Evolutionary conservation across 2,888 invertebrate genomes (phyloP), one percentile per base, ranked within the genome.

Genomic region (Melinaea marsaeus): DNA sequence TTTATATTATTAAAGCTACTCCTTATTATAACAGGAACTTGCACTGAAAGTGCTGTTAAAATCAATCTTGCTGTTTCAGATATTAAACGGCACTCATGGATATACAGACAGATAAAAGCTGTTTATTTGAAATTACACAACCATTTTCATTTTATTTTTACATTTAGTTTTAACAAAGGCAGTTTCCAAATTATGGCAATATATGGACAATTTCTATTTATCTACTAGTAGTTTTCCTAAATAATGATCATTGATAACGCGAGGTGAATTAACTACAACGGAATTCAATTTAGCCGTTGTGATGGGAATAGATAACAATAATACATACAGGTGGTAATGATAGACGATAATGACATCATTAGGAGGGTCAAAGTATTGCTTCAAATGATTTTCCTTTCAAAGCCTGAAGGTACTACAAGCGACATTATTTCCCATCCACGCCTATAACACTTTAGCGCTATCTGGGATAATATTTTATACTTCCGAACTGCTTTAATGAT

Each of bases 261-360:
- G 11, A 51, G 22, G 32, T 51, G 11, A 42, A 42, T 9, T 32
- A 51, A 32, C 32, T 51, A 22, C 32, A 32, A 32, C 7, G 51
- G 51, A 51, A 32, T 51, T 32, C 32, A 51, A 51, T 51, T 51
- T 51, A 9, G 7, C 71, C 70, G 69, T 71, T 68, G 66, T 62
- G 67, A 69, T 66, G 65, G 63, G 61, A 70, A 72, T 70, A 70
- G 69, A 67, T 69, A 68, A 72, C 64, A 46, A 68, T 70, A 69
- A 70, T 70, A 67, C 70, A 71, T 72, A 74, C 68, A 74, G 72
- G 72, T 72, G 72, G 67, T 67, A 71, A 71, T 75, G 74, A 74
- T 74, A 68, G 69, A 69, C 71, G 69, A 71, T 73, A 76, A 75
- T 74, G 71, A 72, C 72, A 70, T 75, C 75, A 76, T 76, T 76